Base-by-base conservation (phyloP, 1,140 invertebrate species). In the Cheumatopsyche charites region DNA sequence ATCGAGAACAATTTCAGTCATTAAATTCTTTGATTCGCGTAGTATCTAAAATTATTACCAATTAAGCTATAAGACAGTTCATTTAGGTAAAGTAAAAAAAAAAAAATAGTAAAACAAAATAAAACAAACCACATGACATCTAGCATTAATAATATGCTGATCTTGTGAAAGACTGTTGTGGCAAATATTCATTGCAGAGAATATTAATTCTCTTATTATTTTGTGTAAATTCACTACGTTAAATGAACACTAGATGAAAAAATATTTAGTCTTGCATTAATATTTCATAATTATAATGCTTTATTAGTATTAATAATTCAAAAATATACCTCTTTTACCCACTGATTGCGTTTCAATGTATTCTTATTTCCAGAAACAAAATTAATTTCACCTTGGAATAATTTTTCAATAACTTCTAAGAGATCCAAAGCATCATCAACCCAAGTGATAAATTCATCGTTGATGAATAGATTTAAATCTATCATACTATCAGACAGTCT, bases 81-180 rank as follows among this genome's bases (percentile, higher is more conserved):
- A 43, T 45, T 62, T 62, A n/a, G 36, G 6, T 29, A 29, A 26
- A 5, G 7, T 66, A 45, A 19, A 66, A 45, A 4, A 43, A 66
- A 66, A 19, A 17, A 36, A 63, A 63, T 63, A 41, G 36, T 3
- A 41, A 70, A 21, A 58, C 29, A 47, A 36, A 58, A 61, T 17
- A 63, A 36, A 45, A 73, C 71, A 55, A 69, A 76, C 74, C n/a
- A 76, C 74, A 65, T 76, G 74, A 69, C 71, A 76, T 23, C 74
- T 62, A 11, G 74, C 74, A 58, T 67, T 76, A 13, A 76, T 69
- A 15, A 76, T 76, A 36, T 62, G 69, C 26, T 71, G 71, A 58
- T 76, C 74, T 0, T 25, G 9, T 45, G 52, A 41, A n/a, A 73
- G 21, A 61, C 71, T 71, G 69, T 76, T 71, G 55, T 73, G 71